These are phyloP conservation scores for Anarsia innoxiella DNA, from an alignment of 2,888 invertebrate genomes.

Conservation along the genomic window DNA sequence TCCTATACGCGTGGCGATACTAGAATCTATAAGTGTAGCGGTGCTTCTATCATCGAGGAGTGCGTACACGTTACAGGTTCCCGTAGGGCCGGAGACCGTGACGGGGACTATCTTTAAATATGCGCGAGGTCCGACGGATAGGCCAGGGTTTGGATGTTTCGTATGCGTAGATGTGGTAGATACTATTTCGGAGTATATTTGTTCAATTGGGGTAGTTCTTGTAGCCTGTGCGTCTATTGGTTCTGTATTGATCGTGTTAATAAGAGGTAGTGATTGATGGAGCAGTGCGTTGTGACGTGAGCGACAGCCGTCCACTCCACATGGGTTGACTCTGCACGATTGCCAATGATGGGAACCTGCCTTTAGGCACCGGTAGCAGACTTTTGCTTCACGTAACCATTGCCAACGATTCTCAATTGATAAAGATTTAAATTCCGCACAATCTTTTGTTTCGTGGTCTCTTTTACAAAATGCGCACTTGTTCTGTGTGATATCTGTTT, in stretches of 20 bases:
- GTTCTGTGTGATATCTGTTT: neutral
- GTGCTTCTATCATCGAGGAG: conserved; percentile 1
- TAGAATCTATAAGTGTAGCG: neutral
- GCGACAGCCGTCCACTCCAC: neutral
- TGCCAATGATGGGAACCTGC: neutral
- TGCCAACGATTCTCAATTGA: conserved; percentile 1
- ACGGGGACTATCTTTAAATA: neutral
- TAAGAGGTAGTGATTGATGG: neutral
- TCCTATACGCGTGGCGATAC: neutral
- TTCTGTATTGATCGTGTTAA: neutral
- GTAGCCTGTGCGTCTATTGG: neutral
- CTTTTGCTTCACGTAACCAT: neutral
- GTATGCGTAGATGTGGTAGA: neutral
- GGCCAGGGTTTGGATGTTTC: neutral
- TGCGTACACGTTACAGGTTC: neutral
- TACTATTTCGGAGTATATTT: neutral
- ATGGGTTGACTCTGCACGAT: neutral
- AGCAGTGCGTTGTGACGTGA: neutral
- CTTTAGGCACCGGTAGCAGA: neutral
- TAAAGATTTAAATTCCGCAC: neutral
- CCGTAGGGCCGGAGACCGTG: neutral
- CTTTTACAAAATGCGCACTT: conserved; percentile 11
- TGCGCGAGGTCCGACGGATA: neutral
- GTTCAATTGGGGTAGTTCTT: neutral
- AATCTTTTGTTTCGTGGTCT: conserved; percentile 3